phyloP scores from a whole-genome alignment of 2,113 vertebrate genomes.

The Chaetops frenatus region DNA sequence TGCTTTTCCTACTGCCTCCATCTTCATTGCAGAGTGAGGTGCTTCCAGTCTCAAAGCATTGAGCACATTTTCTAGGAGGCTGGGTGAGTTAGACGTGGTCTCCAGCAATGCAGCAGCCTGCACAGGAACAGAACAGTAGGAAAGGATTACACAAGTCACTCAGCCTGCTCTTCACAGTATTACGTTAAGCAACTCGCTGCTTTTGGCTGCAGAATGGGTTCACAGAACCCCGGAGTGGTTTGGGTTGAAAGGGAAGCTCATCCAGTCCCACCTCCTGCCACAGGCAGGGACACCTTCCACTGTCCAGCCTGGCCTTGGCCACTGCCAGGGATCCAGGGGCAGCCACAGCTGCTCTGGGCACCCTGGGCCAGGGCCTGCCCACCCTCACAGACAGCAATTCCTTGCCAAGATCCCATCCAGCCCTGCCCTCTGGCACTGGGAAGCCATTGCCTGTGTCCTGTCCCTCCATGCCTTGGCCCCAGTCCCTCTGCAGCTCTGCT shows the following conservation, averaged over 20 bases:
- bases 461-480: neutral
- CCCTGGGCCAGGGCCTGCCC: neutral
- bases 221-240: neutral
- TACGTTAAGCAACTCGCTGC: neutral
- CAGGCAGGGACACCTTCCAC: neutral
- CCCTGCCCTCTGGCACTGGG: neutral
- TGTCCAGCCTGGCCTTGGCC: rapidly evolving
- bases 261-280: rapidly evolving
- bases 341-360: neutral
- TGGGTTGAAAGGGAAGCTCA: neutral
- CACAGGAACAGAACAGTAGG: slow-evolving; percentile 33
- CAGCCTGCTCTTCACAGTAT: neutral
- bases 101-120: slow-evolving; percentile 62
- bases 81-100: neutral
- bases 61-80: slow-evolving; percentile 56
- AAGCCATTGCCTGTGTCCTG: neutral
- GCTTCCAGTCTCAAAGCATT: slow-evolving; percentile 71
- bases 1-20: slow-evolving; percentile 89
- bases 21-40: slow-evolving; percentile 87
- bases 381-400: rapidly evolving
- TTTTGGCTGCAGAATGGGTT: neutral
- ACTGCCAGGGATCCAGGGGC: neutral
- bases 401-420: neutral
- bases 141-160: neutral
- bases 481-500: neutral